A percentile compares a stretch with the other conserved stretches of the same genome.
Evolutionary conservation across 2,888 invertebrate species (phyloP).

Genomic region (Petrophora chlorosata): DNA sequence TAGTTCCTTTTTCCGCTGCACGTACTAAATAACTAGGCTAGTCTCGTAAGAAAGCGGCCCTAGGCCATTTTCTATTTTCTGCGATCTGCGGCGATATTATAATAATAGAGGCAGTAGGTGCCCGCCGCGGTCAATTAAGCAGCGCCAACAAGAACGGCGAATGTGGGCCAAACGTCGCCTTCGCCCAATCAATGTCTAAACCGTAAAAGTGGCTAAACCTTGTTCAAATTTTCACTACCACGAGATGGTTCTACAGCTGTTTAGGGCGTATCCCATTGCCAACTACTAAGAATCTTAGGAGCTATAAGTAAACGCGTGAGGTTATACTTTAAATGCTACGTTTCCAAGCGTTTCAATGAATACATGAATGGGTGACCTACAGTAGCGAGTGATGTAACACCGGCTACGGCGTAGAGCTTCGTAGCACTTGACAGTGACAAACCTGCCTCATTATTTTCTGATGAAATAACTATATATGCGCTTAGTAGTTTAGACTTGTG

Average conservation of each 20-base stretch:
- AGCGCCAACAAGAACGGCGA: slow-evolving; percentile 50
- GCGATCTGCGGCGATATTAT: slow-evolving; percentile 73
- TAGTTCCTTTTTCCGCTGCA: slow-evolving; percentile 52
- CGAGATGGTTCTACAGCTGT: no score
- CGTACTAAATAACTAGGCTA: slow-evolving; percentile 57
- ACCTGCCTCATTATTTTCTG: no score
- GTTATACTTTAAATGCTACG: background rate
- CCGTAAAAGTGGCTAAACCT: slow-evolving; percentile 30
- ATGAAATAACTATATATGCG: no score
- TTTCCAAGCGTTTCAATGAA: background rate
- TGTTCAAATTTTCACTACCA: slow-evolving; percentile 1
- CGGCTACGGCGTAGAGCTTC: slow-evolving; percentile 12
- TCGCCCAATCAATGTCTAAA: slow-evolving; percentile 55
- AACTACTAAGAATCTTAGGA: no score
- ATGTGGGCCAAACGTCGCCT: slow-evolving; percentile 54
- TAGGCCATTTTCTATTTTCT: slow-evolving; percentile 77
- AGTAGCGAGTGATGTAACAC: background rate
- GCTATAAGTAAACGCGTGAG: no score
- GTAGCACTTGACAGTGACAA: slow-evolving; percentile 1
- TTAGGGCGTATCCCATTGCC: no score
- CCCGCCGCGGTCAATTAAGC: slow-evolving; percentile 69
- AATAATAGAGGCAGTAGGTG: slow-evolving; percentile 67
- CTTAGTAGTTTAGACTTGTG: no score
- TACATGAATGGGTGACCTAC: background rate
- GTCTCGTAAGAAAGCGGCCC: slow-evolving; percentile 73